These are phyloP conservation scores for Pogona vitticeps DNA, from an alignment of 2,113 vertebrate genomes.

Conservation along the genomic window DNA sequence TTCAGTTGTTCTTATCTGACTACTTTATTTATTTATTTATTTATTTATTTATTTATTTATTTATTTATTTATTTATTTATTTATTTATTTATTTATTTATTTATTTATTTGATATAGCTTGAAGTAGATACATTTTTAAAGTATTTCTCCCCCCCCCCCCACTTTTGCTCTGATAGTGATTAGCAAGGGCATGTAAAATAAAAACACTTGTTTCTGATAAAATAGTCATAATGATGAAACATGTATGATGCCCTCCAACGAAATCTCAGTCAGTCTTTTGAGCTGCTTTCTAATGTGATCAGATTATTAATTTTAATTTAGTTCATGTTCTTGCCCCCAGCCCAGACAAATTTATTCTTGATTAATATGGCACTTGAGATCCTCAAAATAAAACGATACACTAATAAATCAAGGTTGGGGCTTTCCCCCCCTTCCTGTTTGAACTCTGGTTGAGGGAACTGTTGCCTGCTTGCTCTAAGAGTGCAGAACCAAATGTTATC, in stretches of 20 bases:
- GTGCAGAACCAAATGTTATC: neutral
- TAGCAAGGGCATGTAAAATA: too few species aligned
- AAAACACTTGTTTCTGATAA: too few species aligned
- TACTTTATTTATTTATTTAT: neutral
- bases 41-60: too few species aligned
- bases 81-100: too few species aligned
- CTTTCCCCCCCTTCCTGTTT: conserved; percentile 8
- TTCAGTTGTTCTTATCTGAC: neutral
- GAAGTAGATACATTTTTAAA: neutral
- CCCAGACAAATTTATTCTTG: conserved; percentile 47
- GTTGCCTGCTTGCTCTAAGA: neutral
- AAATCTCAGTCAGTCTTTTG: neutral
- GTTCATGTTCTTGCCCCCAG: conserved; percentile 13
- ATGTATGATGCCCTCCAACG: neutral
- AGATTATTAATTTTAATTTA: conserved; percentile 47
- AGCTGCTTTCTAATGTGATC: conserved; percentile 1
- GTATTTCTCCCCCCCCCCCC: too few species aligned
- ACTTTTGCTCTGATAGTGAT: too few species aligned
- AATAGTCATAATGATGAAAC: too few species aligned
- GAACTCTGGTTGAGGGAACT: conserved; percentile 31
- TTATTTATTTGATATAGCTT: too few species aligned
- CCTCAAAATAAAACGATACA: conserved; percentile 38
- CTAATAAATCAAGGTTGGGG: conserved; percentile 40
- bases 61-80: too few species aligned
- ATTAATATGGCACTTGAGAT: conserved; percentile 50